Conservation (phyloP, 2,888 invertebrate genomes). For the Microdon myrmicae region DNA sequence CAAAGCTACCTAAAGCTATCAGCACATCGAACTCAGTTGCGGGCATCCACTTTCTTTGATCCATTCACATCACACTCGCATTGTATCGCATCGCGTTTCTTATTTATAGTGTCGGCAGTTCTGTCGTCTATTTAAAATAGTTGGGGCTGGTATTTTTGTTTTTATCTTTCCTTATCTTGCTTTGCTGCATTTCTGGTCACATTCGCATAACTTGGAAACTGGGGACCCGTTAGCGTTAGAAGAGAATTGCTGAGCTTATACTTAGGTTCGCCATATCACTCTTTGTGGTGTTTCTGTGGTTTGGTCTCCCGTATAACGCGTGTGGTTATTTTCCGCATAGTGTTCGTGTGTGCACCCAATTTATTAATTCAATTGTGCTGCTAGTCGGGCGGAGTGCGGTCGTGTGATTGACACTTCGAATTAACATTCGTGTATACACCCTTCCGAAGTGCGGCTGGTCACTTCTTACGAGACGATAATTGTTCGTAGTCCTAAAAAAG, state of each 20-base stretch:
- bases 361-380: conserved; percentile 50
- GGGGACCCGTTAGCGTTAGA: too few relatives aligned
- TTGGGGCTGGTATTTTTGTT: too few relatives aligned
- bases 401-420: too few relatives aligned
- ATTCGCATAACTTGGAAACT: conserved; percentile 10
- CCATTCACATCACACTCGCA: conserved; percentile 13
- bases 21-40: conserved; percentile 26
- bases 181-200: conserved; percentile 11
- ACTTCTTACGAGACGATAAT: too few relatives aligned
- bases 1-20: conserved; percentile 6
- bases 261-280: conserved; percentile 31
- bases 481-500: too few relatives aligned
- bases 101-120: conserved; percentile 22
- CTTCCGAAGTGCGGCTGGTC: too few relatives aligned
- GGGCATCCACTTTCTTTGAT: conserved; percentile 36
- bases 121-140: conserved; percentile 21
- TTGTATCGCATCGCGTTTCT: conserved; percentile 3
- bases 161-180: too few relatives aligned
- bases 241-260: too few relatives aligned
- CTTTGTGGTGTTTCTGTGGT: conserved; percentile 32
- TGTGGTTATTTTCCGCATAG: conserved; percentile 36
- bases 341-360: conserved; percentile 52
- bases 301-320: conserved; percentile 37
- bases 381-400: too few relatives aligned
- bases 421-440: too few relatives aligned